Base-by-base conservation (phyloP, 2,888 invertebrate genomes). In the Sarcophaga subvicina region DNA sequence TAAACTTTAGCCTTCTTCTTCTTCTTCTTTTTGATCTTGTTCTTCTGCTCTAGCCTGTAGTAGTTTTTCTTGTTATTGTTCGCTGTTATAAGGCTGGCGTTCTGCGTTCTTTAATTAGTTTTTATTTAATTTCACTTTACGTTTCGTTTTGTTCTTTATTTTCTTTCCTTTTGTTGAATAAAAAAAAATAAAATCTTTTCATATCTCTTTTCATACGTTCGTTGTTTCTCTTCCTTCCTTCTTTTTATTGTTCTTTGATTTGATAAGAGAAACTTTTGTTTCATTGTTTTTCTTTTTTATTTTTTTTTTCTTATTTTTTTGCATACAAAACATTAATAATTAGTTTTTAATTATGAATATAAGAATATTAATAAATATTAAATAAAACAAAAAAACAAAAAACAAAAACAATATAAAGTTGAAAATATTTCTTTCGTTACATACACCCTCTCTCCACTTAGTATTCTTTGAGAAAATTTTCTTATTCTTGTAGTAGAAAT, bases 331-430 rank as follows among this genome's bases (percentile, higher is more conserved):
- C 12, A 17, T 14, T 17, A 54, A 54, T 54, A 54, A 54, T 54
- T 63, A 64, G 22, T 67, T 64, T 66, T n/a, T 66, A 27, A 49
- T 22, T 67, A 76, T 25, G n/a, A 27, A 64, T 10, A 71, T 54
- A 54, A 54, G 54, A 64, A 69, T 64, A 14, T 54, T 12, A 54
- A 12, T 27, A 45, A 67, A 54, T 14, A 60, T 20, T 70, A 47
- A 22, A 25, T 86, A 86, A 78, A 85, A 80, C 80, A 87, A 69
- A 80, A 85, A 86, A n/a, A n/a, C n/a, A n/a, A n/a, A 86, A 78
- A 85, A 80, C 80, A 87, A 69, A 80, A 85, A 86, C 82, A 85
- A 87, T 76, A 88, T 87, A 90, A 80, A 90, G 89, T 90, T 89
- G 88, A 89, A 90, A 90, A 89, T 90, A 90, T 85, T 72, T 81